phyloP scores from a whole-genome alignment of 2,113 vertebrate genomes.

The Ia io region DNA sequence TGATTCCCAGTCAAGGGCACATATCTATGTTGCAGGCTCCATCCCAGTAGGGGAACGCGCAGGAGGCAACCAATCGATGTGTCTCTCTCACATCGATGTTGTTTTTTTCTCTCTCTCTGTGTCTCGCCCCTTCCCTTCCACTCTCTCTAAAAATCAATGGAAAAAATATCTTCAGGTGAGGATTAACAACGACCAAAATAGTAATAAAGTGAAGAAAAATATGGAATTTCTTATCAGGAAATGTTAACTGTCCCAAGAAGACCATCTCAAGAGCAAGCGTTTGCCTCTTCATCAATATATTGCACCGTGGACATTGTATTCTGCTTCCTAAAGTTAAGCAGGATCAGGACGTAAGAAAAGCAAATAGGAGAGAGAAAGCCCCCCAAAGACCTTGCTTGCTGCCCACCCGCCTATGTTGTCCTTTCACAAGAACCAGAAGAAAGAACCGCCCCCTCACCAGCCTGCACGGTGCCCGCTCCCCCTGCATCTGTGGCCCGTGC shows the following conservation, averaged over 20 bases:
- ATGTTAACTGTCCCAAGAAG: not conserved
- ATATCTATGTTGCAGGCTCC: no score
- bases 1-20: no score
- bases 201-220: not conserved
- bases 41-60: no score
- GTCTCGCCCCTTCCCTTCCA: no score
- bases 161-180: no score
- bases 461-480: slow-evolving; percentile 59
- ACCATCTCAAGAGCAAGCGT: not conserved
- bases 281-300: not conserved
- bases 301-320: not conserved
- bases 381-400: slow-evolving; percentile 49
- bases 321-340: not conserved
- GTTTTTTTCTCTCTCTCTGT: no score
- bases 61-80: no score
- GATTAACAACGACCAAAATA: no score
- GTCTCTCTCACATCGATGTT: no score
- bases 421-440: slow-evolving; percentile 65
- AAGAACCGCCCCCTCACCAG: slow-evolving; percentile 67
- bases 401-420: slow-evolving; percentile 68
- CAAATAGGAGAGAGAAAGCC: slow-evolving; percentile 70
- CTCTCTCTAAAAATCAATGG: no score
- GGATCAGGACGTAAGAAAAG: slow-evolving; percentile 58
- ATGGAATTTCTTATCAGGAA: not conserved
- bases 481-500: slow-evolving; percentile 82